A percentile compares a stretch with the other conserved stretches of the same genome.
Evolutionary conservation across 2,797 vertebrate genomes (phyloP).

Genomic region (Pampus argenteus): DNA sequence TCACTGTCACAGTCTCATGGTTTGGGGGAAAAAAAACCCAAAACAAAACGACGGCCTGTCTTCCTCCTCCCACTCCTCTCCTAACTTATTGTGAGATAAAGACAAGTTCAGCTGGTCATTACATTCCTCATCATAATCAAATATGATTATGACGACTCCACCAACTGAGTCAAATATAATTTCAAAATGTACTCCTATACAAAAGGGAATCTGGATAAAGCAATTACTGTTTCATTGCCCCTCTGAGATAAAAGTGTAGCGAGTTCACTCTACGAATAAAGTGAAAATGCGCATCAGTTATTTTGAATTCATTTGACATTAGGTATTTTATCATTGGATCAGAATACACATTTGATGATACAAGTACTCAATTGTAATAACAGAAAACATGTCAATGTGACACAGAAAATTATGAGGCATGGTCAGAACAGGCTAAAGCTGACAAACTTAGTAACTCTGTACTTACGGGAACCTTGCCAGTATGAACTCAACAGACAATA

Average conservation of each 20-base stretch:
- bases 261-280: constrained; percentile 35
- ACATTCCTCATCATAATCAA: constrained; percentile 59
- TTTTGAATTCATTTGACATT: constrained; percentile 18
- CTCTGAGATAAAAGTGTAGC: constrained; percentile 35
- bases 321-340: constrained; percentile 27
- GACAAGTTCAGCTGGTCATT: constrained; percentile 60
- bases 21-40: constrained; percentile 49
- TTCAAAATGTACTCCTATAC: constrained; percentile 53
- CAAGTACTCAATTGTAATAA: constrained; percentile 5
- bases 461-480: constrained; percentile 20
- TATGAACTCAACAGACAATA: constrained; percentile 36
- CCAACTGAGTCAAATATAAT: constrained; percentile 45
- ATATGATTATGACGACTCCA: constrained; percentile 45
- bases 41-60: constrained; percentile 13
- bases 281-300: constrained; percentile 21
- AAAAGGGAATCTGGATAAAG: constrained; percentile 47
- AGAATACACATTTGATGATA: background rate
- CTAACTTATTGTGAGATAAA: constrained; percentile 57
- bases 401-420: constrained; percentile 15
- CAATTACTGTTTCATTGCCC: constrained; percentile 41
- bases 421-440: background rate
- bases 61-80: constrained; percentile 39
- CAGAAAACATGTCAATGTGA: constrained; percentile 8
- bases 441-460: constrained; percentile 29
- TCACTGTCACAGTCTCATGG: constrained; percentile 63